These are phyloP conservation scores for Pluvianellus socialis DNA, from an alignment of 2,113 vertebrate genomes.

Conservation along the genomic window DNA sequence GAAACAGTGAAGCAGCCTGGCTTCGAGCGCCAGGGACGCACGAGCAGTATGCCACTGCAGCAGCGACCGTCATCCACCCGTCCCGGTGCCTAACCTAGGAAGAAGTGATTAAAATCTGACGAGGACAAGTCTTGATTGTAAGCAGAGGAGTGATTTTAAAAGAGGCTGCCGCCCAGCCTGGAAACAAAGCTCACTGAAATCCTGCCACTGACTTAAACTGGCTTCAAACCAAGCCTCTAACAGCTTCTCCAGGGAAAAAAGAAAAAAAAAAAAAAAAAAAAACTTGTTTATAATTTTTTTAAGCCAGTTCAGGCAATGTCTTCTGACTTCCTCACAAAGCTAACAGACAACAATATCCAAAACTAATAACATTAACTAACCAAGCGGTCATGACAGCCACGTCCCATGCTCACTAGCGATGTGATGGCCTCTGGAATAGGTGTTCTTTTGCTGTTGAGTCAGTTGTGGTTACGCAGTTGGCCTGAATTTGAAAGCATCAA, in stretches of 20 bases:
- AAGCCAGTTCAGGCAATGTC: not conserved
- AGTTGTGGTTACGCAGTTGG: not conserved
- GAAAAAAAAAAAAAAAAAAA: not conserved
- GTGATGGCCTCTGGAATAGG: not conserved
- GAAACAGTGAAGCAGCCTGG: not conserved
- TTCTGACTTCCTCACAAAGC: not conserved
- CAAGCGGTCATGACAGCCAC: not conserved
- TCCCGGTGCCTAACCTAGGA: not conserved
- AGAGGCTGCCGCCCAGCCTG: not conserved
- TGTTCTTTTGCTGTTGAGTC: not conserved
- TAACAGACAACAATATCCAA: not conserved
- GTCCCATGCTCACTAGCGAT: not conserved
- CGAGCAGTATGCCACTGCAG: not conserved
- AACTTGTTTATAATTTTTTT: not conserved
- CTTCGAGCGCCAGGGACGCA: not conserved
- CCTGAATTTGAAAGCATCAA: not conserved
- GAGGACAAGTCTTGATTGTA: not conserved
- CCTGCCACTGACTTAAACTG: not conserved
- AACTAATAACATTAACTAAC: not conserved
- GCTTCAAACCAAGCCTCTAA: not conserved
- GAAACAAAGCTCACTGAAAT: slow-evolving; percentile 36
- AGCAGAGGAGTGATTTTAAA: not conserved
- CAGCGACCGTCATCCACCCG: not conserved
- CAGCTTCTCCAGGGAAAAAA: not conserved
- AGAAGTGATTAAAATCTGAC: not conserved